Evolutionary conservation across 2,797 vertebrate species (phyloP), one percentile per base, ranked within the genome.

Genomic region (Sus cebifrons): DNA sequence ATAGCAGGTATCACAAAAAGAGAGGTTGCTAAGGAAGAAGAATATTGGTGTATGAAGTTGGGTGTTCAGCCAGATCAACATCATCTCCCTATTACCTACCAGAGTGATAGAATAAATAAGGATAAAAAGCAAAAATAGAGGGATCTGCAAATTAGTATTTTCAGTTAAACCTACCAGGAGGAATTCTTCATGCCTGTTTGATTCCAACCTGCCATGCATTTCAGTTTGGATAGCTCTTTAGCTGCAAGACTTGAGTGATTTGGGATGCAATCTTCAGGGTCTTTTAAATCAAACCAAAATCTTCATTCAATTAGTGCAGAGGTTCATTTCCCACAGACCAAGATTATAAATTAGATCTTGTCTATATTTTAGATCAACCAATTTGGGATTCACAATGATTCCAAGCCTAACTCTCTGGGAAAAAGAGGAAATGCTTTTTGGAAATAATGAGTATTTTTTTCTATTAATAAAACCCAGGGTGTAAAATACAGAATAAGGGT

Each of bases 11-110:
- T 98, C 98, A 13, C 98, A 93, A 0, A 98, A 67, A 0, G 98
- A 98, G 1, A 98, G 94, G 23, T 98, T 98, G 67, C 96, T 71
- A 11, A 98, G 97, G 83, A 98, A 98, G 81, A 98, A 98, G 70
- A 98, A 98, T 97, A 98, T 98, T n/a, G 98, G 97, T 0, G 92
- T 97, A 27, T 96, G 97, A 84, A 98, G 97, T 3, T 0, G 86
- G 16, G 49, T 58, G 82, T 32, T 97, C 4, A 97, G n/a, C 84
- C 27, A 52, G 71, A 98, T 98, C 71, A 98, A 5, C 0, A 98
- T 96, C 96, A 98, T 97, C 1, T 97, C 97, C 2, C 97, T 79
- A 1, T 98, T 98, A 75, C 97, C 98, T 9, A 40, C 1, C 27
- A 98, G 44, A 36, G 97, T 98, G 44, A 97, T 0, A 29, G 97